Conservation (phyloP, 2,888 invertebrate species). For the Amphipoea oculea region DNA sequence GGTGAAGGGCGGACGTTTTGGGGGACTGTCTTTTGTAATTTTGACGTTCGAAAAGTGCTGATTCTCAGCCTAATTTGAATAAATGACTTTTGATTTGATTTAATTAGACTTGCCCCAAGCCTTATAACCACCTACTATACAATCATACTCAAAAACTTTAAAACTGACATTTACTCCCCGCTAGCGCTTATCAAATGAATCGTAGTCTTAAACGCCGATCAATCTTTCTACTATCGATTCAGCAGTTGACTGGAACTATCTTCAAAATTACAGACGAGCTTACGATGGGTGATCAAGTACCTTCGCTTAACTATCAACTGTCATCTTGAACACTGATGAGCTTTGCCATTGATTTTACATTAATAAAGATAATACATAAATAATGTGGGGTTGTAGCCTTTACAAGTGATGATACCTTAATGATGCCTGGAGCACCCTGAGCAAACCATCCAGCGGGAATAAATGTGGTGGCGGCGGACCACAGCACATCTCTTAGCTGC, state of each 20-base stretch:
- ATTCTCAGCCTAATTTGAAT: too few species aligned
- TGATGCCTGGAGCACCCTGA: neutral
- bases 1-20: too few species aligned
- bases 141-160: neutral
- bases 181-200: constrained; percentile 37
- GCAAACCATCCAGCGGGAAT: neutral
- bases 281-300: constrained; percentile 49
- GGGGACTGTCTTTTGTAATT: too few species aligned
- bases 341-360: constrained; percentile 38
- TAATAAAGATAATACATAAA: neutral
- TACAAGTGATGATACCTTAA: neutral
- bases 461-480: neutral
- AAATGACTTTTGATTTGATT: too few species aligned
- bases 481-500: neutral
- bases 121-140: neutral
- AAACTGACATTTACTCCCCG: constrained; percentile 9
- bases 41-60: too few species aligned
- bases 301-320: constrained; percentile 39
- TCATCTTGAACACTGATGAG: constrained; percentile 36
- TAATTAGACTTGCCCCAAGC: neutral
- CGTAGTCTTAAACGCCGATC: constrained; percentile 47
- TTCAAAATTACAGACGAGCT: constrained; percentile 51
- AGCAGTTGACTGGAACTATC: constrained; percentile 55
- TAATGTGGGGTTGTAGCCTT: too few species aligned
- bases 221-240: constrained; percentile 64